Base-by-base conservation (phyloP, 2,797 vertebrate species). In the Clamator glandarius region DNA sequence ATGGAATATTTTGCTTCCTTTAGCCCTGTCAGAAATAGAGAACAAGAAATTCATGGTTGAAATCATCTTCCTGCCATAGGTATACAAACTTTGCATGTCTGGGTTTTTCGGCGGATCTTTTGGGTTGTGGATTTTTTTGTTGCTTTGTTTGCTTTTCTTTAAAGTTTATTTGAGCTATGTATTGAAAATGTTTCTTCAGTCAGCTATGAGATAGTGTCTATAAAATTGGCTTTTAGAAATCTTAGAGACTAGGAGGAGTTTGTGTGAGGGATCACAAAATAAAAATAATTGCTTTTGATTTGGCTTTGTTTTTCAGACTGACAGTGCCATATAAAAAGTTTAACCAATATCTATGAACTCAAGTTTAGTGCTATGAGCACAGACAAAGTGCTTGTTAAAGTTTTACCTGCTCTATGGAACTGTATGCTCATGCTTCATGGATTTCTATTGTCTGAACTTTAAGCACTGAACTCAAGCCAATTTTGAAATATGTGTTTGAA, bases 401-500 rank as follows among this genome's bases (percentile, higher is more conserved):
- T 89, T 80, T 80, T 76, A 46, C 74, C 68, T 74, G 48, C 33
- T 83, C 10, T 89, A 63, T 91, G 87, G 21, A 91, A 29, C 23
- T 33, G 24, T 72, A 29, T 46, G 24, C 19, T 68, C 10, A 12
- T 50, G 23, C 6, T 62, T 66, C 21, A n/a, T 54, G 55, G 19
- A 31, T 70, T 89, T 58, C n/a, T 62, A 7, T 41, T 79, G n/a
- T 73, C 29, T 85, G 57, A 89, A 63, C 4, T 77, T 76, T 8
- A 61, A 54, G 23, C 39, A 44, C 15, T 29, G 44, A 92, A 69
- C 18, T 68, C 9, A 51, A 62, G 41, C 35, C 20, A 29, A 26
- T 76, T 76, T 90, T 59, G 18, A 64, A 93, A 75, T 35, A n/a
- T 31, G 24, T 58, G 17, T 81, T 86, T 84, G n/a, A 94, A 84